Evolutionary conservation across 2,113 vertebrate genomes (phyloP), one percentile per base, ranked within the genome.

Genomic region (Cathartes aura): DNA sequence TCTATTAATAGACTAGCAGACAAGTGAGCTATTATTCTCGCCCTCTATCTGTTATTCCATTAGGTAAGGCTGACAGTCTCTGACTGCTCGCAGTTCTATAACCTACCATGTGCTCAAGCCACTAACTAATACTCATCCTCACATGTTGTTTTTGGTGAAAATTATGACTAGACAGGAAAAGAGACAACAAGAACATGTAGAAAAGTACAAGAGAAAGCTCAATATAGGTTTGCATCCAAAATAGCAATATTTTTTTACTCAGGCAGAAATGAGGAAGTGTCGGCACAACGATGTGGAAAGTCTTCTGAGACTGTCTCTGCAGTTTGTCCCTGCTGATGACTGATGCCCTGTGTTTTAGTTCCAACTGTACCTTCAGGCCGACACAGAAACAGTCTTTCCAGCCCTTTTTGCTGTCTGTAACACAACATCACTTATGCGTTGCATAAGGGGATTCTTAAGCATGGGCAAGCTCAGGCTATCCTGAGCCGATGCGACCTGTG

Each of bases 1-100:
- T 95, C 97, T 97, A 97, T 97, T 98, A 98, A 97, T 95, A 98
- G 96, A 93, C 91, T 58, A 95, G 92, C 87, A 98, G 96, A 97
- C 96, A 98, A 96, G 97, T 95, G 95, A 97, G 90, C 84, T 95
- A 95, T 96, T 98, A 96, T 96, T 96, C 93, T 94, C 59, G 3
- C 60, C 88, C 79, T 97, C 97, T 98, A 96, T 98, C 97, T 98
- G 97, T 96, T 97, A 94, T 97, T 98, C 93, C 92, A 94, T 97
- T 97, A 98, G 97, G 93, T 94, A 93, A 97, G 90, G 75, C 91
- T 95, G 94, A 93, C 94, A 97, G 91, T 81, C 64, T 94, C 83
- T 7, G 67, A 68, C 92, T 94, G 89, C 56, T 72, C 5, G 13
- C 87, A 87, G 84, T 87, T 96, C 92, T 85, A 52, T 93, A 90